Evolutionary conservation across 53 echinoderm and acorn worm genomes (phyloP).

Genomic region (Luidia sarsii): DNA sequence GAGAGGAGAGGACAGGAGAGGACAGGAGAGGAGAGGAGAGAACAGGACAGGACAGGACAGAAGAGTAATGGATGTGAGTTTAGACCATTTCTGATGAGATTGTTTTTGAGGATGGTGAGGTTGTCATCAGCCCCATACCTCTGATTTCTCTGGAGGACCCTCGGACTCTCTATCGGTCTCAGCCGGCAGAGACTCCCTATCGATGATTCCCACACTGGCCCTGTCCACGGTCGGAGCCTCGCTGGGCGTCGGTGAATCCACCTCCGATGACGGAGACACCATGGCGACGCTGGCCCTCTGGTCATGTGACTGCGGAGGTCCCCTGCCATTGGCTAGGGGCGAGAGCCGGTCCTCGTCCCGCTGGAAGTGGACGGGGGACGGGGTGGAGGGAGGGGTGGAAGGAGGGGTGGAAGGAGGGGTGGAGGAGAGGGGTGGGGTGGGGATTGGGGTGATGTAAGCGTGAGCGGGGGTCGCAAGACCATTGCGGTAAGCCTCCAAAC

Average conservation of each 20-base stretch:
- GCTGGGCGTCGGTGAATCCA: conserved; percentile 34
- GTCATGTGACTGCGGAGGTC: background rate
- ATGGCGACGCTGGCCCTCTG: background rate
- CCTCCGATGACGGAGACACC: background rate
- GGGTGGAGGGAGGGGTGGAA: conserved; percentile 30
- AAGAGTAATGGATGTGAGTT: too few relatives aligned
- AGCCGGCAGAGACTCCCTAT: background rate
- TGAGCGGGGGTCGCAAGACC: background rate
- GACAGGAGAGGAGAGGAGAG: too few relatives aligned
- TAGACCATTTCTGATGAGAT: too few relatives aligned
- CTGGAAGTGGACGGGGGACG: conserved; percentile 11
- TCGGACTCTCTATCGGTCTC: conserved; percentile 1
- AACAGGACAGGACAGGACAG: too few relatives aligned
- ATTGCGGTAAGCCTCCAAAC: too few relatives aligned
- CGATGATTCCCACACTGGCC: conserved; percentile 5
- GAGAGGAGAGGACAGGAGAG: too few relatives aligned
- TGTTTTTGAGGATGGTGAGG: too few relatives aligned
- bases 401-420: conserved; percentile 30
- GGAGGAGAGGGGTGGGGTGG: conserved; percentile 43
- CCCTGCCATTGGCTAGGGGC: conserved; percentile 14
- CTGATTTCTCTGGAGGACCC: conserved; percentile 15
- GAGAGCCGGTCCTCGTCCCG: background rate
- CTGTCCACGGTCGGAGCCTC: conserved; percentile 28
- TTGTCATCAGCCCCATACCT: conserved; percentile 17
- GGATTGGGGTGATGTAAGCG: conserved; percentile 27